Evolutionary conservation across 2,888 invertebrate genomes (phyloP).

Genomic region (Ptychoptera albimana): DNA sequence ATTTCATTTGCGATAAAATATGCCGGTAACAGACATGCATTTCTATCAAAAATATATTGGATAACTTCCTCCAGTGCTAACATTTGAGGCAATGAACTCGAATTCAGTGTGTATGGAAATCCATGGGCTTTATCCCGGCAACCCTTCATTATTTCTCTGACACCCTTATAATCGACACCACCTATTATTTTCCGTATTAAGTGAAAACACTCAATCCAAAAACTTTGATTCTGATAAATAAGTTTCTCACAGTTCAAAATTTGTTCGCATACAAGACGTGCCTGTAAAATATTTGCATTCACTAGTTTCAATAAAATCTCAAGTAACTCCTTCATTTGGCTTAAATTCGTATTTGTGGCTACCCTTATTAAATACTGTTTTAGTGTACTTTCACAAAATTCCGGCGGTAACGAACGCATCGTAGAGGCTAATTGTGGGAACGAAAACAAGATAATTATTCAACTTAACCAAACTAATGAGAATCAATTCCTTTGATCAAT

Average conservation of each 20-base stretch:
- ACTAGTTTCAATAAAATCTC: slow-evolving; percentile 61
- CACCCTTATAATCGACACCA: slow-evolving; percentile 90
- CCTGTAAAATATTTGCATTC: slow-evolving; percentile 51
- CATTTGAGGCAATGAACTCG: slow-evolving; percentile 65
- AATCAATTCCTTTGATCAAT: not conserved
- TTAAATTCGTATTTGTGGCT: slow-evolving; percentile 56
- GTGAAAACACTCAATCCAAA: slow-evolving; percentile 80
- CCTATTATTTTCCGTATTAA: slow-evolving; percentile 73
- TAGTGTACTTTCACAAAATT: slow-evolving; percentile 58
- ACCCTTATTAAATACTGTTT: slow-evolving; percentile 59
- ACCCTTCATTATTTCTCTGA: slow-evolving; percentile 82
- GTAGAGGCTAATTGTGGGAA: slow-evolving; percentile 31
- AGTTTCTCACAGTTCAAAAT: slow-evolving; percentile 71
- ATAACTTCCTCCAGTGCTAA: slow-evolving; percentile 68
- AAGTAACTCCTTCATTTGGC: slow-evolving; percentile 58
- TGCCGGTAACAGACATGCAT: slow-evolving; percentile 80
- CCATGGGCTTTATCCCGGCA: slow-evolving; percentile 79
- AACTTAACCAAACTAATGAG: not conserved
- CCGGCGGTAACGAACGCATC: slow-evolving; percentile 48
- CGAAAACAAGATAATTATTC: not conserved
- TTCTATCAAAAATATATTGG: slow-evolving; percentile 79
- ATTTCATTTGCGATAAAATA: slow-evolving; percentile 94
- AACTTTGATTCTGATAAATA: slow-evolving; percentile 62
- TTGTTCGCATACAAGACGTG: slow-evolving; percentile 61
- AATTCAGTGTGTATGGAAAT: slow-evolving; percentile 62